phyloP scores from a whole-genome alignment of 2,797 vertebrate species.

The Sebastes matsubarae region DNA sequence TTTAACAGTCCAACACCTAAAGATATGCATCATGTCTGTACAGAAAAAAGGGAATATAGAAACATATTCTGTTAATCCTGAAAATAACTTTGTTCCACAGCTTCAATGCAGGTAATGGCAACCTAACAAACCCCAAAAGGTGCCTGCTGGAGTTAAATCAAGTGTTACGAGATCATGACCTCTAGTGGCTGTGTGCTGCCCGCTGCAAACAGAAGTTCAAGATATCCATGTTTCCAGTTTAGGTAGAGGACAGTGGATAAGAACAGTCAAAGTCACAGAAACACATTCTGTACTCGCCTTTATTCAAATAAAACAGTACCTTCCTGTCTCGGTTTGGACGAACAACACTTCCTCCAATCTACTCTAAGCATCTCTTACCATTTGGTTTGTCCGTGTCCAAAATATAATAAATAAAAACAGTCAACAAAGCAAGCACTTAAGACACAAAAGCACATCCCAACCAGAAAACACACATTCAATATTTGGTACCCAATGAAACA shows the following conservation, averaged over 20 bases:
- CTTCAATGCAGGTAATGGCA: background rate
- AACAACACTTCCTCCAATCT: background rate
- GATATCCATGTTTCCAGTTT: background rate
- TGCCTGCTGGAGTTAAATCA: background rate
- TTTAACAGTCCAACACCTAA: background rate
- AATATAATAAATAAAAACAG: slow-evolving; percentile 36
- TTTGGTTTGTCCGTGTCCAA: slow-evolving; percentile 15
- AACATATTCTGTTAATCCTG: background rate
- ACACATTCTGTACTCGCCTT: slow-evolving; percentile 33
- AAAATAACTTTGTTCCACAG: background rate
- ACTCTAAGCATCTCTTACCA: background rate
- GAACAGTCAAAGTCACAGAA: slow-evolving; percentile 9
- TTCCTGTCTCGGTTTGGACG: background rate
- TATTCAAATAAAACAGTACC: slow-evolving; percentile 56
- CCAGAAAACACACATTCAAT: background rate
- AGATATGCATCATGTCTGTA: background rate
- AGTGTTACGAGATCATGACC: background rate
- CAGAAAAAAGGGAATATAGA: background rate
- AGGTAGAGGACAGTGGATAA: background rate
- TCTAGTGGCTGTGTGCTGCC: slow-evolving; percentile 9
- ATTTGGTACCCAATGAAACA: slow-evolving; percentile 13
- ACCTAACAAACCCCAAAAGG: background rate
- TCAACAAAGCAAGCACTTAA: background rate
- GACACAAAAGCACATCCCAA: background rate
- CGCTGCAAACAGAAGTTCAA: background rate